A percentile compares a stretch with the other conserved stretches of the same genome.
Conservation (phyloP, 2,113 vertebrate species). For the Poecilia latipinna region DNA sequence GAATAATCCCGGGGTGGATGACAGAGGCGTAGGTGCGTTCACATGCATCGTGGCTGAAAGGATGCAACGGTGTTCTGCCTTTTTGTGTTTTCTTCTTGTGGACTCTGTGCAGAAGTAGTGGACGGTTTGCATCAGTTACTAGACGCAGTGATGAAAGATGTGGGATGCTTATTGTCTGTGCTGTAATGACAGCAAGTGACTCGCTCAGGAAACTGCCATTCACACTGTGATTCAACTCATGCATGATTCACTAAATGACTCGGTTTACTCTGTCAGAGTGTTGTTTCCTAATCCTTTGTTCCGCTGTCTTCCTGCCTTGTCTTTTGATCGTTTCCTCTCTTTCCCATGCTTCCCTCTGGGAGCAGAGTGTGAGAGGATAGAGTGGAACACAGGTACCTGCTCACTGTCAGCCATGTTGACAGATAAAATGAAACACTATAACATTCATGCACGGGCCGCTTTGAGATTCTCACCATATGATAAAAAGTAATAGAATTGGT, state of each 20-base stretch:
- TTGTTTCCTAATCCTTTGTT: constrained; percentile 17
- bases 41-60: constrained; percentile 2
- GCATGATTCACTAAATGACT: constrained; percentile 37
- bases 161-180: background rate
- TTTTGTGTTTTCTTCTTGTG: background rate
- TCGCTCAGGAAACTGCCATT: constrained; percentile 4
- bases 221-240: constrained; percentile 13
- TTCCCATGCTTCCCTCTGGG: constrained; percentile 65
- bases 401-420: constrained; percentile 9
- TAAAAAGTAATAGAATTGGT: background rate
- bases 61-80: background rate
- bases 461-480: background rate
- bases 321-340: constrained; percentile 45
- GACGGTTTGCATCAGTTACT: background rate
- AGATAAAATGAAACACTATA: background rate
- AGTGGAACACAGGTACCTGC: constrained; percentile 72
- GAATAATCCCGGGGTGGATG: constrained; percentile 92
- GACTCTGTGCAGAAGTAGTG: too few relatives aligned
- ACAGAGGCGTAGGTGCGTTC: constrained; percentile 92
- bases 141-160: background rate
- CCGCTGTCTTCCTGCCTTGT: constrained; percentile 22
- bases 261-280: constrained; percentile 6
- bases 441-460: background rate
- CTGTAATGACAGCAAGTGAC: background rate
- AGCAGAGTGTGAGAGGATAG: constrained; percentile 73